Evolutionary conservation across 2,888 invertebrate species (phyloP).

Genomic region (Pseudococcus jackbeardsleyi): DNA sequence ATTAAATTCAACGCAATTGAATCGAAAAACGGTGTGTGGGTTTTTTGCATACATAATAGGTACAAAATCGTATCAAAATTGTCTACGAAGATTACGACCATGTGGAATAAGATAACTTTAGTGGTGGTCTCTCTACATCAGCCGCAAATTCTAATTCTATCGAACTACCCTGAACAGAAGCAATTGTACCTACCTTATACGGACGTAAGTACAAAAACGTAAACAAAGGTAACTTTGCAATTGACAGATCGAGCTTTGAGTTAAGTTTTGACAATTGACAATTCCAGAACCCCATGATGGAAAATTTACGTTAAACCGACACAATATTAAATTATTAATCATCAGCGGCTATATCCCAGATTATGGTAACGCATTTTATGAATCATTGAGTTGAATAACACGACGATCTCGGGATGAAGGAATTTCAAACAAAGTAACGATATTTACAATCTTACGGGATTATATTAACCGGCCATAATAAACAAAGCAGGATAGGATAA

Average conservation of each 20-base stretch:
- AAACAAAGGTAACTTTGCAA: neutral
- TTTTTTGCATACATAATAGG: neutral
- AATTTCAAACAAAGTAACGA: slow-evolving; percentile 18
- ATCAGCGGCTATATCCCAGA: neutral
- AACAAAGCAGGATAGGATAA: neutral
- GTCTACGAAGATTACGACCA: neutral
- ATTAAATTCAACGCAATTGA: neutral
- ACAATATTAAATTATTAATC: no score
- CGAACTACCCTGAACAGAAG: neutral
- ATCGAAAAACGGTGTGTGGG: neutral
- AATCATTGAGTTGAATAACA: slow-evolving; percentile 31
- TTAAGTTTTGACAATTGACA: neutral
- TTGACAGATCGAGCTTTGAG: neutral
- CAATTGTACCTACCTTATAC: no score
- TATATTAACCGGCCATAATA: neutral
- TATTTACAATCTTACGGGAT: neutral
- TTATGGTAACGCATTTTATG: neutral
- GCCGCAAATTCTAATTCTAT: neutral
- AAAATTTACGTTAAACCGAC: neutral
- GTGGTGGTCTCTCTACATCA: neutral
- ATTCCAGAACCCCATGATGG: neutral
- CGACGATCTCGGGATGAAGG: neutral
- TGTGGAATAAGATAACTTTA: neutral
- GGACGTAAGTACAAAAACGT: neutral
- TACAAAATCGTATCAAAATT: neutral